phyloP scores from a whole-genome alignment of 1,140 invertebrate genomes.

The Melitaea cinxia region DNA sequence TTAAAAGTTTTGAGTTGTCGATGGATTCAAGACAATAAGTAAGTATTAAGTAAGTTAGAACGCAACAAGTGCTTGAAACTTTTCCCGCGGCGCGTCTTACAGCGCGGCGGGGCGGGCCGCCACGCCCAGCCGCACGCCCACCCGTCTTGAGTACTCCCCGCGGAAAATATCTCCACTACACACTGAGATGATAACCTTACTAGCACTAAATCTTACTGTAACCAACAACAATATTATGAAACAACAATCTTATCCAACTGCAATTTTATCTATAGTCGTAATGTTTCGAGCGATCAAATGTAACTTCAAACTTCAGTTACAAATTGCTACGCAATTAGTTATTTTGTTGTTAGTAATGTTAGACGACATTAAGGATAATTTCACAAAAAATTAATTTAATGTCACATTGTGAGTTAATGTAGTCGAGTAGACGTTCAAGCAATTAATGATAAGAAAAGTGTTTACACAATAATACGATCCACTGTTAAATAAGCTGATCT shows the following conservation, averaged over 20 bases:
- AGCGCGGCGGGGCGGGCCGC: slow-evolving; percentile 59
- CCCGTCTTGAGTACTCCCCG: slow-evolving; percentile 53
- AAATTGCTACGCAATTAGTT: slow-evolving; percentile 8
- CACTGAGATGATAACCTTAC: neutral
- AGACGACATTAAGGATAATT: slow-evolving; percentile 16
- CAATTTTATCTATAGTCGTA: too few species aligned
- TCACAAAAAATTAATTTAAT: slow-evolving; percentile 31
- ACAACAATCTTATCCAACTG: too few species aligned
- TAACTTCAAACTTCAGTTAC: too few species aligned
- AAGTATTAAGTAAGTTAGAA: too few species aligned
- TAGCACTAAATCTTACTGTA: neutral
- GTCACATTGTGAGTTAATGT: slow-evolving; percentile 32
- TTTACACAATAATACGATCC: too few species aligned
- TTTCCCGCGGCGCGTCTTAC: slow-evolving; percentile 66
- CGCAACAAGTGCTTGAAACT: slow-evolving; percentile 60
- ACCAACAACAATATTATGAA: neutral
- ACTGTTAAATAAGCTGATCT: slow-evolving; percentile 19
- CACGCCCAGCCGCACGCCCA: slow-evolving; percentile 70
- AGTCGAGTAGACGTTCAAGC: slow-evolving; percentile 13
- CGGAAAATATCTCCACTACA: slow-evolving; percentile 18
- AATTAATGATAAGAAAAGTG: slow-evolving; percentile 30
- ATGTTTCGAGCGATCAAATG: too few species aligned
- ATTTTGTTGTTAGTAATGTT: slow-evolving; percentile 14
- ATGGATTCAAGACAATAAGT: too few species aligned
- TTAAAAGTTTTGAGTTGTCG: too few species aligned